Percentiles rank a stretch among this genome's conserved stretches.
Evolutionary conservation across 2,797 vertebrate genomes (phyloP).

Genomic region (Cichlasoma orientale): DNA sequence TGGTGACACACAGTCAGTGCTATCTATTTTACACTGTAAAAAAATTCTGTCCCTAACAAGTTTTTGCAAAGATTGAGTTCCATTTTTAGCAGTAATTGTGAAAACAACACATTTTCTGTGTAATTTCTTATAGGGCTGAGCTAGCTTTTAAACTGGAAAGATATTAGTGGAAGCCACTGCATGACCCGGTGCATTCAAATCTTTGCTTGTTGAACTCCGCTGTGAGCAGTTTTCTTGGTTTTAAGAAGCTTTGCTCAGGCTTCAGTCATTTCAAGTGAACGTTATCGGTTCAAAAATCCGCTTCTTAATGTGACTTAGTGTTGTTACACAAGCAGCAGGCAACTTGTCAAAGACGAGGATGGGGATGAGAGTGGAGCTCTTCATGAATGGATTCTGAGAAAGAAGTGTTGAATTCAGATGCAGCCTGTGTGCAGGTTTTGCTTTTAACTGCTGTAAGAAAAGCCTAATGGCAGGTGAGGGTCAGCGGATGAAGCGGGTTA

Average conservation of each 20-base stretch:
- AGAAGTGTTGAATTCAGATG: neutral
- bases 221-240: constrained; percentile 20
- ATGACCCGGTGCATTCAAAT: neutral
- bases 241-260: constrained; percentile 47
- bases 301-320: constrained; percentile 31
- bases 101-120: neutral
- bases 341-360: constrained; percentile 3
- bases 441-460: neutral
- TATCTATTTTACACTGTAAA: neutral
- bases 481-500: neutral
- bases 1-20: neutral
- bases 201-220: constrained; percentile 1
- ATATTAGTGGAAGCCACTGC: neutral
- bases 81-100: neutral
- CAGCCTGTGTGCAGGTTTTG: neutral
- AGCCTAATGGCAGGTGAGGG: neutral
- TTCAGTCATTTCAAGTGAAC: constrained; percentile 2
- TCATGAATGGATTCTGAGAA: neutral
- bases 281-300: constrained; percentile 17
- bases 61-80: neutral
- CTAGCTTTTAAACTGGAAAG: neutral
- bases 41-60: neutral
- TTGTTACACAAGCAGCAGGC: constrained; percentile 39
- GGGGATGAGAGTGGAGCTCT: neutral
- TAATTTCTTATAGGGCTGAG: neutral